A percentile compares a stretch with the other conserved stretches of the same genome.
Conservation (phyloP, 2,888 invertebrate species). For the Epirrhoe tristata region DNA sequence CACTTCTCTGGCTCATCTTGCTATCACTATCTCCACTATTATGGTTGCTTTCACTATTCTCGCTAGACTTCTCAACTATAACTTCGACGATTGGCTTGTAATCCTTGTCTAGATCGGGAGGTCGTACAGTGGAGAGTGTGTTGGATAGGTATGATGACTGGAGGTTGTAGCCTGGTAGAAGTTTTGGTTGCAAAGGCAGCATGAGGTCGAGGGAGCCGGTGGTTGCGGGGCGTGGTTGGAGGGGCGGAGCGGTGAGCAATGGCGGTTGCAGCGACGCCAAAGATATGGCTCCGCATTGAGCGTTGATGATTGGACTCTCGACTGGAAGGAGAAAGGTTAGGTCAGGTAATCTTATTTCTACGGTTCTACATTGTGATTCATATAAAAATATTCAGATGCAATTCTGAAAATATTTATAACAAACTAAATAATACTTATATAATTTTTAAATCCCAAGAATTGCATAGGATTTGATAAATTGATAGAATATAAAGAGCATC, state of each 20-base stretch:
- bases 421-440: too few relatives aligned
- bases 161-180: conserved; percentile 85
- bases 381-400: too few relatives aligned
- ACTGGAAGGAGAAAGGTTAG: conserved; percentile 71
- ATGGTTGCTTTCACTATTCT: conserved; percentile 6
- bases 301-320: conserved; percentile 83
- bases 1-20: too few relatives aligned
- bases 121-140: conserved; percentile 80
- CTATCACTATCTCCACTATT: not conserved
- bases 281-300: conserved; percentile 77
- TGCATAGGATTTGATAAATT: too few relatives aligned
- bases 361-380: not conserved
- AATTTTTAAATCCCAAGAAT: too few relatives aligned
- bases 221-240: conserved; percentile 89
- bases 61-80: conserved; percentile 63
- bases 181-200: conserved; percentile 90
- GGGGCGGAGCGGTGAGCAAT: conserved; percentile 84
- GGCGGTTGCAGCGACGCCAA: conserved; percentile 84
- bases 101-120: conserved; percentile 68
- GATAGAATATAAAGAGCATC: too few relatives aligned
- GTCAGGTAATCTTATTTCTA: conserved; percentile 7
- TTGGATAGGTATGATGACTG: conserved; percentile 80
- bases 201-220: conserved; percentile 89
- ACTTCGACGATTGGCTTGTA: conserved; percentile 71
- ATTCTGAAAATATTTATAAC: too few relatives aligned